phyloP scores from a whole-genome alignment of 2,113 vertebrate species.

The human (Homo sapiens) region GRCh38 chr1:59041501-59042000 shows the following conservation, averaged over 20 bases:
- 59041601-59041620: conserved; percentile 60
- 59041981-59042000: background rate
- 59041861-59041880: background rate
- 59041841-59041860: conserved; percentile 36
- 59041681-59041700: conserved; percentile 77
- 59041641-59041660: conserved; percentile 74
- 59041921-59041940: background rate
- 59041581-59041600: conserved; percentile 15
- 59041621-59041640: conserved; percentile 73
- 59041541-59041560: conserved; percentile 74
- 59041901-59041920: background rate
- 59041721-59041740: conserved; percentile 72
- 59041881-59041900: conserved; percentile 49
- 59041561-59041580: conserved; percentile 69
- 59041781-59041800: conserved; percentile 70
- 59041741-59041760: conserved; percentile 78
- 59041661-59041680: conserved; percentile 75
- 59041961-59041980: background rate
- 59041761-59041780: conserved; percentile 65
- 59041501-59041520: background rate
- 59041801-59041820: conserved; percentile 16
- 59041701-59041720: conserved; percentile 76
- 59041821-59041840: conserved; percentile 48
- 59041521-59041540: background rate
- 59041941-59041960: background rate